Evolutionary conservation across 2,113 vertebrate species (phyloP).

Genomic region (Myrmophylax atrothorax): DNA sequence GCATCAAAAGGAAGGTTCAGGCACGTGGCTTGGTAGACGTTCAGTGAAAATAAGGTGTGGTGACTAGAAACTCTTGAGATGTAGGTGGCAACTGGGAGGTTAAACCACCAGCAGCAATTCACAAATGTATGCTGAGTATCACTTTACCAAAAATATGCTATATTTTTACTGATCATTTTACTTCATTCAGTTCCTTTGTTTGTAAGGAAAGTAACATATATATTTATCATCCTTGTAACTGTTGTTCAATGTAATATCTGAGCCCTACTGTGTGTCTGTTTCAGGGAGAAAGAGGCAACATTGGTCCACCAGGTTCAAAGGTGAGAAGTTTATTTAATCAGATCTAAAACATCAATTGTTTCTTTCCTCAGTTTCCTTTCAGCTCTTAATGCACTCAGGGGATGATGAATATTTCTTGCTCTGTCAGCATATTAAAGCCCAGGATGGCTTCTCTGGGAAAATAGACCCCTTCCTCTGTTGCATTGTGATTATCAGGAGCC

Average conservation of each 20-base stretch:
- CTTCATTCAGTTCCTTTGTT: neutral
- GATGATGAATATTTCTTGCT: neutral
- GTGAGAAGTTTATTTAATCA: constrained; percentile 46
- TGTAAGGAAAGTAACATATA: neutral
- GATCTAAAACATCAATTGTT: neutral
- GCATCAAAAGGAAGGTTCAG: neutral
- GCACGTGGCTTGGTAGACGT: neutral
- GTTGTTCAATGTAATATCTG: neutral
- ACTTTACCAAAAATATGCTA: neutral
- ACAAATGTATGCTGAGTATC: neutral
- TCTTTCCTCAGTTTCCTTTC: neutral
- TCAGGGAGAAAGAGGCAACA: constrained; percentile 76
- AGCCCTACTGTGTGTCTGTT: neutral
- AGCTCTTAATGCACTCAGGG: neutral
- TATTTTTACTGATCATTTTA: neutral
- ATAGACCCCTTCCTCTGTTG: neutral
- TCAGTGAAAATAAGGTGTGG: neutral
- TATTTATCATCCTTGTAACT: neutral
- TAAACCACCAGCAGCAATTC: neutral
- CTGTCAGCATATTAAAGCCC: neutral
- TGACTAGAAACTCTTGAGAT: neutral
- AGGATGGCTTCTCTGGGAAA: neutral
- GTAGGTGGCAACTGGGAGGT: neutral
- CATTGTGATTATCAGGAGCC: neutral
- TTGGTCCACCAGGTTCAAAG: constrained; percentile 73